These are phyloP conservation scores for Sussaba pulchella DNA, from an alignment of 2,888 invertebrate species.

Conservation along the genomic window DNA sequence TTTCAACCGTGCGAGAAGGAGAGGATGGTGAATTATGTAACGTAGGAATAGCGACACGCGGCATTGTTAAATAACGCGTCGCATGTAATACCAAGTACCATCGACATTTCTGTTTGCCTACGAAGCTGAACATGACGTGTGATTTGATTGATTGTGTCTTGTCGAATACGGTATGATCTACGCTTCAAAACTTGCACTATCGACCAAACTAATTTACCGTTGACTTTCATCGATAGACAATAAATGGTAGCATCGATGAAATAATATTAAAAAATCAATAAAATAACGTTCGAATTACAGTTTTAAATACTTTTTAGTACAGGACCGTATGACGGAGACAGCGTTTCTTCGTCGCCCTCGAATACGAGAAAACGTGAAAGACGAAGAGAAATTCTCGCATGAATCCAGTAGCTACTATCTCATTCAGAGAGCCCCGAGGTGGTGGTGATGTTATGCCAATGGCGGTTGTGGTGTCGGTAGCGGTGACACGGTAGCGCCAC, in stretches of 20 bases:
- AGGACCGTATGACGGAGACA: background rate
- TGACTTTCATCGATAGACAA: background rate
- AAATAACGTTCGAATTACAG: too few species aligned
- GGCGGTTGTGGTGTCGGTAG: background rate
- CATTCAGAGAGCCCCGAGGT: slow-evolving; percentile 30
- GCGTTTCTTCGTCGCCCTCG: background rate
- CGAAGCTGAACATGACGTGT: slow-evolving; percentile 4
- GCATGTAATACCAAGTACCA: background rate
- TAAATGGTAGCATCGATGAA: background rate
- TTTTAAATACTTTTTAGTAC: too few species aligned
- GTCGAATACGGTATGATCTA: background rate
- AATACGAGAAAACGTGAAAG: slow-evolving; percentile 35
- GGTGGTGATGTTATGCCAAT: slow-evolving; percentile 9
- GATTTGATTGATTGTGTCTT: slow-evolving; percentile 14
- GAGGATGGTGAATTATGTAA: slow-evolving; percentile 1
- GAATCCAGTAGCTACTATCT: slow-evolving; percentile 39
- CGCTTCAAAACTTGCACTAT: background rate
- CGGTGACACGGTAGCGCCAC: slow-evolving; percentile 5
- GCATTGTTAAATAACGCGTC: slow-evolving; percentile 4
- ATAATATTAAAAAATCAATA: too few species aligned
- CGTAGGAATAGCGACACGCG: background rate
- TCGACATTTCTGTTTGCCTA: background rate
- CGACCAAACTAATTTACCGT: background rate
- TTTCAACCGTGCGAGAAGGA: too few species aligned
- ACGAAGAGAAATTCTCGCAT: slow-evolving; percentile 27